Conservation (phyloP, 1,140 invertebrate species). For the Drosophila ananassae region DNA sequence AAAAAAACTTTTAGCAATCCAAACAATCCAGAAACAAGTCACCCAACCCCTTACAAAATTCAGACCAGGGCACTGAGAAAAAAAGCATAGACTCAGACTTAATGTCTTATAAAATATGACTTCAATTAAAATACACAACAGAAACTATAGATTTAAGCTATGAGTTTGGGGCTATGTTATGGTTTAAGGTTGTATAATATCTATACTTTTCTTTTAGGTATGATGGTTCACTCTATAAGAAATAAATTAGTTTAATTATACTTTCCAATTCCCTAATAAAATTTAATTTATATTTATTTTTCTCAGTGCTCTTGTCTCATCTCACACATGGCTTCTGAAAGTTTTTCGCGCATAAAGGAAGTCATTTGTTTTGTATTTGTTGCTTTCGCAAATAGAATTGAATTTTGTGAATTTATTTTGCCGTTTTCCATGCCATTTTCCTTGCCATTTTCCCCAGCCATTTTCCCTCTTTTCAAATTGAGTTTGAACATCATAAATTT, state of each 20-base stretch:
- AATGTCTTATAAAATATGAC: neutral
- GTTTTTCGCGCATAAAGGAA: constrained; percentile 55
- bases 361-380: constrained; percentile 69
- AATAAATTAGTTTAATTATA: too few relatives aligned
- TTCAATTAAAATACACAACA: too few relatives aligned
- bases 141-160: too few relatives aligned
- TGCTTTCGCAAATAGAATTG: constrained; percentile 51
- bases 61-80: constrained; percentile 19
- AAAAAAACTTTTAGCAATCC: constrained; percentile 59
- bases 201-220: too few relatives aligned
- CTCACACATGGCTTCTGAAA: constrained; percentile 13
- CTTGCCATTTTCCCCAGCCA: constrained; percentile 3
- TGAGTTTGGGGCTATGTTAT: too few relatives aligned
- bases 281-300: neutral
- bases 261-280: too few relatives aligned
- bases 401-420: constrained; percentile 54
- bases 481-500: constrained; percentile 59
- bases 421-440: constrained; percentile 14
- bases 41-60: constrained; percentile 9
- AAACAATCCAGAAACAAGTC: constrained; percentile 7
- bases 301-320: neutral
- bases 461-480: constrained; percentile 42
- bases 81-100: neutral
- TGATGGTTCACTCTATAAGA: too few relatives aligned
- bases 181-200: too few relatives aligned